Evolutionary conservation across 2,888 invertebrate species (phyloP), one percentile per base, ranked within the genome.

Genomic region (Rhagonycha lutea): DNA sequence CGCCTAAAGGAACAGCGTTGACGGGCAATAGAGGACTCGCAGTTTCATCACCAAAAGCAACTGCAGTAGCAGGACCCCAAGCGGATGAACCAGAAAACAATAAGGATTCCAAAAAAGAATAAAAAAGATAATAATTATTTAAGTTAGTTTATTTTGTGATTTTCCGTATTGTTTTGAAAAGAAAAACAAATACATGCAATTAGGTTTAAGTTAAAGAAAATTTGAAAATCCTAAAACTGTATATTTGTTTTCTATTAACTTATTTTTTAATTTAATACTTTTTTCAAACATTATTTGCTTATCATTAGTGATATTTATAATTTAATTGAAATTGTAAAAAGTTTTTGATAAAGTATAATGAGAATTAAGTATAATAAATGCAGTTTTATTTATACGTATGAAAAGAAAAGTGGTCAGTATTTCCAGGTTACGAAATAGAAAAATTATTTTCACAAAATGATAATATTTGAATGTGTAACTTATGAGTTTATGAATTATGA

Each of bases 21-120:
- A 89, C 88, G 18, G 90, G 90, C 28, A 87, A 87, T 73, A 88
- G 87, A 74, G 90, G 90, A 14, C 80, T 89, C 69, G 88, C 89
- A 0, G 84, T 90, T 14, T 87, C 90, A 0, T 89, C 88, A 77
- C 90, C 90, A 23, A 85, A 87, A 68, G 90, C 89, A 14, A 89
- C 90, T 14, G 89, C 90, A 1, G 87, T 90, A 14, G 89, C 90
- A 23, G 90, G 89, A 47, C 87, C 87, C 18, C 23, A 8, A 8
- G 63, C 32, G 65, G 78, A 75, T 14, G 72, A 78, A 60, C 5
- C 60, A 28, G 76, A 73, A 68, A 32, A 47, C 18, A 61, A 29
- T 14, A n/a, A 60, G 7, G n/a, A 18, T 4, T 5, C 47, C 47
- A 47, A 47, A 47, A 47, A 24, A n/a, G 69, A 14, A 28, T 12